Percentiles rank a stretch among this genome's conserved stretches.
Evolutionary conservation across 2,797 vertebrate species (phyloP).

Genomic region (Sparidentex hasta): DNA sequence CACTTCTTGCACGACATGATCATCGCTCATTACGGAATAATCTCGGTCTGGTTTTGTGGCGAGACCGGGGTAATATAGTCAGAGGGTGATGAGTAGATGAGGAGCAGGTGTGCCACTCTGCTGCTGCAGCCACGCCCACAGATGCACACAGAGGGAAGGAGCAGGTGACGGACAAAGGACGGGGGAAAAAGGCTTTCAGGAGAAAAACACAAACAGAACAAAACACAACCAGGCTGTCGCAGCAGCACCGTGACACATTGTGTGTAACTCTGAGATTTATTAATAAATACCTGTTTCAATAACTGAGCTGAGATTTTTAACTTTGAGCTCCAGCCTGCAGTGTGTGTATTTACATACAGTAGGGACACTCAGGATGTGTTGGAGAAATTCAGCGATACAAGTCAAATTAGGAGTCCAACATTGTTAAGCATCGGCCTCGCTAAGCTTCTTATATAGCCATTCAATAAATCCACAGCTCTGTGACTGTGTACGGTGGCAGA

Average conservation of each 20-base stretch:
- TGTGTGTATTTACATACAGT: slow-evolving; percentile 1
- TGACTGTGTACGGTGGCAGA: slow-evolving; percentile 9
- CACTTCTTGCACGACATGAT: too few species aligned
- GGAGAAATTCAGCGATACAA: slow-evolving; percentile 41
- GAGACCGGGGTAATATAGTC: too few species aligned
- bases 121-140: too few species aligned
- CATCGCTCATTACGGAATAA: too few species aligned
- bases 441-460: slow-evolving; percentile 37
- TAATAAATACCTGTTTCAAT: slow-evolving; percentile 7
- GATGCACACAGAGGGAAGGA: too few species aligned
- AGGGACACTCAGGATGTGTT: not conserved
- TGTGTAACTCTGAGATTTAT: not conserved
- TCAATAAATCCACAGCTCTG: slow-evolving; percentile 43
- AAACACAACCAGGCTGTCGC: too few species aligned
- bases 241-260: not conserved
- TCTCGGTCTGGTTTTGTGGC: too few species aligned
- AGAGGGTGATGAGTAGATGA: too few species aligned
- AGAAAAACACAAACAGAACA: too few species aligned
- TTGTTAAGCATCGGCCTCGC: slow-evolving; percentile 47
- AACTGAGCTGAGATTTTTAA: slow-evolving; percentile 10
- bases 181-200: too few species aligned
- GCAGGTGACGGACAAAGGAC: too few species aligned
- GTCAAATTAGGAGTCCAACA: slow-evolving; percentile 38
- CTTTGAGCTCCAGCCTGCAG: not conserved
- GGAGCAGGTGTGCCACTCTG: too few species aligned